phyloP scores from a whole-genome alignment of 37 sponge, comb jelly and placozoan species.

The Haliclona indistincta region DNA sequence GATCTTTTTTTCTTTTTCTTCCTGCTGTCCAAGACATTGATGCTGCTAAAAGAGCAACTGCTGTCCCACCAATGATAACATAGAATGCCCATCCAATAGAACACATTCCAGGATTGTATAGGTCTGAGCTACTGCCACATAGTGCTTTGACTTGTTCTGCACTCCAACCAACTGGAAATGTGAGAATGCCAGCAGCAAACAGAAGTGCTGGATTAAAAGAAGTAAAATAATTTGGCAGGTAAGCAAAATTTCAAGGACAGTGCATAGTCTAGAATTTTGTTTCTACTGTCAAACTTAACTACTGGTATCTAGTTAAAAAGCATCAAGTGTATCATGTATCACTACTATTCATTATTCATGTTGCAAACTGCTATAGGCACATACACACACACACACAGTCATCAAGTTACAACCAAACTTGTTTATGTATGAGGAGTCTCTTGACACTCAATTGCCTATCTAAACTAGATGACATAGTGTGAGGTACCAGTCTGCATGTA shows the following conservation, averaged over 20 bases:
- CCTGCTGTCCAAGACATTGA: slow-evolving; percentile 61
- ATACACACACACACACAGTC: no score
- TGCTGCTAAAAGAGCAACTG: slow-evolving; percentile 34
- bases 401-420: no score
- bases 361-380: no score
- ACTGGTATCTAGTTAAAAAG: no score
- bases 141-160: slow-evolving; percentile 24
- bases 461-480: no score
- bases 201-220: slow-evolving; percentile 35
- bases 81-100: slow-evolving; percentile 73
- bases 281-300: no score
- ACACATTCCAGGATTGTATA: slow-evolving; percentile 44
- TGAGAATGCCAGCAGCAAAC: slow-evolving; percentile 21
- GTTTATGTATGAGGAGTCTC: no score
- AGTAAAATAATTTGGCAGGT: neutral
- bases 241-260: neutral
- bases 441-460: no score
- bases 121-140: slow-evolving; percentile 26
- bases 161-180: slow-evolving; percentile 73
- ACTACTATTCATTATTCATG: no score
- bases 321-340: no score
- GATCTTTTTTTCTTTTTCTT: slow-evolving; percentile 49
- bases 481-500: no score
- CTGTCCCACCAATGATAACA: slow-evolving; percentile 56
- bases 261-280: neutral